Base-by-base conservation (phyloP, 2,113 vertebrate genomes). In the Oxygymnocypris stewartii region DNA sequence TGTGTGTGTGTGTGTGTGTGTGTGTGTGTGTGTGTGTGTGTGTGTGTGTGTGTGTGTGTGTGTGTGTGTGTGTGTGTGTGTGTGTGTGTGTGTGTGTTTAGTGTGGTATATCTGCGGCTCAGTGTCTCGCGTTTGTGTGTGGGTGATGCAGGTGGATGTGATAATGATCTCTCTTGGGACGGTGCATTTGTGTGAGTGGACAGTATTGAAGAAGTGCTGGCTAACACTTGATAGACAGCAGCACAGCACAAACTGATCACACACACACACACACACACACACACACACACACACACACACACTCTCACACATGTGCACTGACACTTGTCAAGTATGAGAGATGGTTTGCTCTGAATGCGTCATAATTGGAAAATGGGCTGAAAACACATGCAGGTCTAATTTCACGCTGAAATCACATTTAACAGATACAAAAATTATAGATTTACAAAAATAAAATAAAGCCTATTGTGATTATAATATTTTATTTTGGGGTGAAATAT, bases 91-190 rank as follows among this genome's bases (percentile, higher is more conserved):
- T 65, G 49, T 69, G 37, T 42, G 31, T n/a, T n/a, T n/a, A 31
- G 5, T 23, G 81, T 23, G 31, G 63, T 35, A 14, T 35, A 28
- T 69, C 28, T 69, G 11, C 2, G 2, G 65, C 31, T 69, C 65
- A 67, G 25, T 44, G 57, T 37, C 73, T 75, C 14, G 23, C 1
- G 40, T 4, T 6, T 7, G 40, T 40, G 40, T 61, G 57, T 79
- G 51, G 59, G 4, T 79, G 51, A 78, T n/a, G 49, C 87, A 85
- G 87, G 71, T 85, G 44, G 71, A 88, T 31, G 77, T 77, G 82
- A 82, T 89, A 87, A 85, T 89, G 77, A 87, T 89, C 59, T 87
- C 78, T 79, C 83, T 23, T 63, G 87, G 74, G 84, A 13, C 42
- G 40, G 10, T 82, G 42, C 54, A n/a, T 59, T 59, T 67, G 51